Evolutionary conservation across 2,888 invertebrate genomes (phyloP), one percentile per base, ranked within the genome.

Genomic region (Venusia cambrica): DNA sequence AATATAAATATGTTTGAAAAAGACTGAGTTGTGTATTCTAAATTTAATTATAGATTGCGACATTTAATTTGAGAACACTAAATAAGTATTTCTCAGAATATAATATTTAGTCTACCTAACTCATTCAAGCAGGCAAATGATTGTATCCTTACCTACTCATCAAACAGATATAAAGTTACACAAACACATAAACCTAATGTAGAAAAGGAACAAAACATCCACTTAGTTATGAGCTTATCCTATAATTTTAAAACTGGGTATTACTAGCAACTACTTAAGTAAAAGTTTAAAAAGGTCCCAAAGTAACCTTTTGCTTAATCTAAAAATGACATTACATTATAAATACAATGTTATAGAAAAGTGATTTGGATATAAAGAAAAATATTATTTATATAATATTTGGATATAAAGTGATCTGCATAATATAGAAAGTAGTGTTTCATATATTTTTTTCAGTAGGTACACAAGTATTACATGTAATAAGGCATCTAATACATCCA

Each of bases 401-500:
- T 18, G 5, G 9, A n/a, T n/a, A n/a, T n/a, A n/a, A 20, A 29
- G 8, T n/a, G 8, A 13, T n/a, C 5, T 26, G 11, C 10, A 11
- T 3, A 10, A 12, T 13, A n/a, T n/a, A n/a, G n/a, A n/a, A n/a
- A n/a, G n/a, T n/a, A n/a, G n/a, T n/a, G n/a, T n/a, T n/a, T n/a
- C n/a, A n/a, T n/a, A n/a, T n/a, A n/a, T n/a, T n/a, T n/a, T n/a
- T n/a, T n/a, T n/a, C n/a, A n/a, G n/a, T n/a, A n/a, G n/a, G n/a
- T n/a, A n/a, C n/a, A n/a, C n/a, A n/a, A n/a, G n/a, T n/a, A n/a
- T 4, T 20, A 28, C 14, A 29, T 30, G n/a, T n/a, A 37, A 13
- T 34, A 40, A 40, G 30, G 40, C 31, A 28, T 40, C 40, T 40
- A 32, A 34, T 22, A 35, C 31, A 35, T 31, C 15, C 35, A 36